Conservation (phyloP, 30 jellyfish, hydroid and myxozoan genomes). For the Chironex yamaguchii region DNA sequence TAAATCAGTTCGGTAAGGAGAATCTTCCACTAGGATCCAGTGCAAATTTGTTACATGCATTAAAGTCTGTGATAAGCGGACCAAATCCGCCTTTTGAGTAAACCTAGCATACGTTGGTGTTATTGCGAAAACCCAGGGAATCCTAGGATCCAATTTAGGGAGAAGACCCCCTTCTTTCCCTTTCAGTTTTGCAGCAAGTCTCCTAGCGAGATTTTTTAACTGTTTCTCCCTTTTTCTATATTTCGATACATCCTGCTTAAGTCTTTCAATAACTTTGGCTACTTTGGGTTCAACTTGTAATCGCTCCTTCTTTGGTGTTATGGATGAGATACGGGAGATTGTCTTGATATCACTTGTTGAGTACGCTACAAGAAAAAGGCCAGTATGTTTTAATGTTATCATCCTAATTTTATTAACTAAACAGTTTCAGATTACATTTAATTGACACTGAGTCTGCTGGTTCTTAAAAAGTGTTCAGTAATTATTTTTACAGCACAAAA, state of each 20-base stretch:
- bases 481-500: too few species aligned
- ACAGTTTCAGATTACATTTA: too few species aligned
- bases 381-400: too few species aligned
- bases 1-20: slow-evolving; percentile 83
- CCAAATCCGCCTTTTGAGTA: slow-evolving; percentile 96
- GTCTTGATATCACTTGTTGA: not conserved
- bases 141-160: slow-evolving; percentile 91
- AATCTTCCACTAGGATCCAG: slow-evolving; percentile 95
- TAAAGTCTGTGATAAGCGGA: slow-evolving; percentile 89
- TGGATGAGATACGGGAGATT: not conserved
- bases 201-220: slow-evolving; percentile 77
- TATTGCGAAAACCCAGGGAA: slow-evolving; percentile 96
- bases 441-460: too few species aligned
- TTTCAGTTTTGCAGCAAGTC: slow-evolving; percentile 83
- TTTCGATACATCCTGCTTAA: slow-evolving; percentile 23
- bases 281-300: not conserved
- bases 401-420: too few species aligned
- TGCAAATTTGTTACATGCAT: slow-evolving; percentile 87
- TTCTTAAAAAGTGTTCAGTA: too few species aligned
- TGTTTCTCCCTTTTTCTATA: slow-evolving; percentile 71
- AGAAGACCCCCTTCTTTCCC: slow-evolving; percentile 76
- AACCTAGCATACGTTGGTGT: slow-evolving; percentile 94
- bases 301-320: not conserved
- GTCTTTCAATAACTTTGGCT: slow-evolving; percentile 34
- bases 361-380: too few species aligned